Percentiles rank a stretch among this genome's conserved stretches.
These are phyloP conservation scores for Tangara arthus DNA, from an alignment of 2,797 vertebrate species.

Conservation along the genomic window DNA sequence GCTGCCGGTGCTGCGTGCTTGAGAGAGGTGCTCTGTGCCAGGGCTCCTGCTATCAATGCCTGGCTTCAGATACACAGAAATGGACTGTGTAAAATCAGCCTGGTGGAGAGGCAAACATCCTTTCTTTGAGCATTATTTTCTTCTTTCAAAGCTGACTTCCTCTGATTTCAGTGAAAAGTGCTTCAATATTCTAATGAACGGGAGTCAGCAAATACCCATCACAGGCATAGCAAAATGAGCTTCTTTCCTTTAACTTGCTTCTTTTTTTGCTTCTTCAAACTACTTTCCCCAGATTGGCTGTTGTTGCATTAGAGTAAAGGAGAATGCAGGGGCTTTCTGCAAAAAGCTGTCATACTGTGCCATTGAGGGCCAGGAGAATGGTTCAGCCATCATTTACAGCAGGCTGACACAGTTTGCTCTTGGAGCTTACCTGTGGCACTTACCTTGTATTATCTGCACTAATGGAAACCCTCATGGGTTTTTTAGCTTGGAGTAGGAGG, in stretches of 20 bases:
- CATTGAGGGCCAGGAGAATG: background rate
- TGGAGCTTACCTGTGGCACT: background rate
- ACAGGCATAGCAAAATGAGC: rapidly evolving
- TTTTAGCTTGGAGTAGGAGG: background rate
- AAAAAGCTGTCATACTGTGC: background rate
- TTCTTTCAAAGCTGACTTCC: background rate
- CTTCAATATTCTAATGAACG: background rate
- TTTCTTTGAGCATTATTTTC: background rate
- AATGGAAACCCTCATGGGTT: background rate
- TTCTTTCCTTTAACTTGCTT: background rate
- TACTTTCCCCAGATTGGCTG: background rate
- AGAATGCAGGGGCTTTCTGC: background rate
- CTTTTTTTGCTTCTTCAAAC: background rate
- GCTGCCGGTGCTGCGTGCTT: background rate
- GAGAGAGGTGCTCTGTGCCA: background rate
- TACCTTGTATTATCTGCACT: background rate
- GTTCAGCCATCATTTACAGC: background rate
- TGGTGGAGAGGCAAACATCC: background rate
- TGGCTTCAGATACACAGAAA: background rate
- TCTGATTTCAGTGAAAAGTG: background rate
- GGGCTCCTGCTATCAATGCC: background rate
- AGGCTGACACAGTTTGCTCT: background rate
- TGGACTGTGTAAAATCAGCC: background rate
- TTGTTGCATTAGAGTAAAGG: background rate
- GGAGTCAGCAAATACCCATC: background rate